Evolutionary conservation across 2,113 vertebrate genomes (phyloP).

Genomic region (Xyliphius kryptos): DNA sequence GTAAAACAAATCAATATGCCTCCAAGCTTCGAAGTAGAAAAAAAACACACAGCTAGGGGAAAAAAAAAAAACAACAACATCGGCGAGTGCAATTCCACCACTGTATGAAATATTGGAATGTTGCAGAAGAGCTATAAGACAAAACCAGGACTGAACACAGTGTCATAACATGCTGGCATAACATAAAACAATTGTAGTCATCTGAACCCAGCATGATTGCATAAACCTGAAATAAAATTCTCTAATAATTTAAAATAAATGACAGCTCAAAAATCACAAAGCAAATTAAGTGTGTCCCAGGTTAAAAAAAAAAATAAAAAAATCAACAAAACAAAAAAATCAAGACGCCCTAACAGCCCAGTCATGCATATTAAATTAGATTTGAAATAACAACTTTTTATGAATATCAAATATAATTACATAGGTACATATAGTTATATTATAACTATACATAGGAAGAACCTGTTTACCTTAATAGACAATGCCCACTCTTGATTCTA

Average conservation of each 20-base stretch:
- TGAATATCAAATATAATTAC: constrained; percentile 3
- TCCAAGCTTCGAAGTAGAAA: constrained; percentile 34
- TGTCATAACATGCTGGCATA: constrained; percentile 47
- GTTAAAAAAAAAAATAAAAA: constrained; percentile 6
- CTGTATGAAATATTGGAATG: constrained; percentile 61
- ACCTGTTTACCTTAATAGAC: not conserved
- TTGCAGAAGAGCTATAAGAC: constrained; percentile 48
- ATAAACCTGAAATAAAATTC: constrained; percentile 64
- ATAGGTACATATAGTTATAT: too few species aligned
- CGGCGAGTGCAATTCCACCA: constrained; percentile 56
- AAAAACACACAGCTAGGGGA: constrained; percentile 7
- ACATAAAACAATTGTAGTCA: too few species aligned
- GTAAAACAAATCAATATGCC: constrained; percentile 55
- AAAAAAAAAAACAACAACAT: constrained; percentile 27
- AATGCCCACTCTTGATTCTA: not conserved
- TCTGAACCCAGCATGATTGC: constrained; percentile 59
- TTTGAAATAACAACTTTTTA: constrained; percentile 11
- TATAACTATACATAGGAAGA: not conserved
- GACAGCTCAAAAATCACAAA: constrained; percentile 35
- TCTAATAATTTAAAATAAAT: constrained; percentile 63
- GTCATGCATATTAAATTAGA: constrained; percentile 7
- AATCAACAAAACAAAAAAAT: too few species aligned
- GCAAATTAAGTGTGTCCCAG: constrained; percentile 39
- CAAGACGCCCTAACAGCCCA: too few species aligned
- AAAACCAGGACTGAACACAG: constrained; percentile 48